Percentiles rank a stretch among this genome's conserved stretches.
phyloP scores from a whole-genome alignment of 2,797 vertebrate species.

The Syngnathus rostellatus region DNA sequence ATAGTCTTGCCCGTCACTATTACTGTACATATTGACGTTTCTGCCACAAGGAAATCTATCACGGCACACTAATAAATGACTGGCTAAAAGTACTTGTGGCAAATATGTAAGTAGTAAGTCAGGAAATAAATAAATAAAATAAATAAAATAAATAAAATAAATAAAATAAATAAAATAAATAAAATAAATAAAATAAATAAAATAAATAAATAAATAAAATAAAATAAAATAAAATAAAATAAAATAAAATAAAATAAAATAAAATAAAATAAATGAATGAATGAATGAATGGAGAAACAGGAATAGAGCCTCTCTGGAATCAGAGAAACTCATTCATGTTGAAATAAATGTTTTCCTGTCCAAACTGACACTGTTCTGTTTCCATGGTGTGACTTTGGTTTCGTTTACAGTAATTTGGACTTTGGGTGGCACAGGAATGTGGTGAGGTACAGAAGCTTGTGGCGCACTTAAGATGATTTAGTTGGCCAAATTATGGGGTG shows the following conservation, averaged over 20 bases:
- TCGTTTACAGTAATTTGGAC: constrained; percentile 63
- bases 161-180: too few relatives aligned
- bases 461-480: constrained; percentile 48
- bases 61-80: background rate
- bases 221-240: too few relatives aligned
- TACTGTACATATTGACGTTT: too few relatives aligned
- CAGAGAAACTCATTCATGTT: constrained; percentile 60
- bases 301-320: constrained; percentile 43
- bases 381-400: constrained; percentile 53
- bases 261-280: constrained; percentile 12
- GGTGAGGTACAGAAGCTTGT: constrained; percentile 42
- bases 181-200: too few relatives aligned
- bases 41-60: too few relatives aligned
- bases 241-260: too few relatives aligned
- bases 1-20: background rate
- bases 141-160: too few relatives aligned
- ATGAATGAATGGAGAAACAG: constrained; percentile 52
- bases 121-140: too few relatives aligned
- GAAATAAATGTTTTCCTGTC: constrained; percentile 68
- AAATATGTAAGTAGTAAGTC: too few relatives aligned
- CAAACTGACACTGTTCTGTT: constrained; percentile 66
- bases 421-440: constrained; percentile 63
- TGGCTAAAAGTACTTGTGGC: constrained; percentile 12
- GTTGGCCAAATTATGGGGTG: constrained; percentile 48
- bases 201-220: too few relatives aligned